Base-by-base conservation (phyloP, 2,797 vertebrate species). In the Ctenochaetus hawaiiensis region DNA sequence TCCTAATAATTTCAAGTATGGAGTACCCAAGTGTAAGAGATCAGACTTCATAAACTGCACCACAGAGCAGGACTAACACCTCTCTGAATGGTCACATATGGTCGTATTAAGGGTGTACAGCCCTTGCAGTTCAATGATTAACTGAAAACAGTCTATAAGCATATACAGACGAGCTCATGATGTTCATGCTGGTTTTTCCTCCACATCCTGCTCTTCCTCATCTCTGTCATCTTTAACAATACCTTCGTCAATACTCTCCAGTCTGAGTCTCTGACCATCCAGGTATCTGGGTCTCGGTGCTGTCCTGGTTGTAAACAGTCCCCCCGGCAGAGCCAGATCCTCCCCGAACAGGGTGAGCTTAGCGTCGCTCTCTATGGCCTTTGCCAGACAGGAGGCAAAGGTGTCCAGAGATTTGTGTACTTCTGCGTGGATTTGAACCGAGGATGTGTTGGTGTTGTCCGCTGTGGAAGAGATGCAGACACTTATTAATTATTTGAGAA, bases 171-270 rank as follows among this genome's bases (percentile, higher is more conserved):
- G 72, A 67, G 57, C 69, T 56, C 57, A 34, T 34, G 30, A 34
- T 41, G 52, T 18, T 89, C 86, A 85, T 66, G 83, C 45, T 9
- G 72, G 57, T 67, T 89, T 84, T 11, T 90, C 85, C 57, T 94
- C 89, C 43, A 41, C 49, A 0, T 90, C 85, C 23, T 56, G 81
- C 39, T 93, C 87, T 2, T 92, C 91, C 34, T 93, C 90, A 1
- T 92, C 92, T 69, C 89, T 67, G 87, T 95, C 90, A 10, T 96
- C 95, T 77, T 92, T 97, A 63, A 97, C 84, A 4, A 96, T 97
- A 66, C 97, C 98, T 94, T 99, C 98, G 48, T 99, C 97, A 0
- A 99, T 99, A 84, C 98, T 99, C 90, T 99, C 97, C 92, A 99
- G 82, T 84, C 96, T 95, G 68, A 97, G 94, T 90, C 96, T 96